Evolutionary conservation across 2,888 invertebrate species (phyloP).

Genomic region (Ditylenchus weischeri): DNA sequence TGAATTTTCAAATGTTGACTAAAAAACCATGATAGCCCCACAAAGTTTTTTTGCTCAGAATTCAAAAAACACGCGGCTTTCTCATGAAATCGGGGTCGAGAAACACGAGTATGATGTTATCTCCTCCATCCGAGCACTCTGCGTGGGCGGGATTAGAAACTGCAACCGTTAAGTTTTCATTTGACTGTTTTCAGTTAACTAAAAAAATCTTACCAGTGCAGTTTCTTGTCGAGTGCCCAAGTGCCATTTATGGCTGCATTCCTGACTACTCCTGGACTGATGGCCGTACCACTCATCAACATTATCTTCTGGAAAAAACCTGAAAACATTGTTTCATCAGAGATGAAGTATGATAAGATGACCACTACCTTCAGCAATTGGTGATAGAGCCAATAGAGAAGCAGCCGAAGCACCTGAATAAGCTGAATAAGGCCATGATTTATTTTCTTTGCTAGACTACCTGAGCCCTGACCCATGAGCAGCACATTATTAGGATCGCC

Average conservation of each 20-base stretch:
- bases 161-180: conserved; percentile 2
- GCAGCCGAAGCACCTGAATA: conserved; percentile 52
- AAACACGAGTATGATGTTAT: no score
- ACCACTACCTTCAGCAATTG: conserved; percentile 48
- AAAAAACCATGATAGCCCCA: no score
- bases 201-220: conserved; percentile 20
- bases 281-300: conserved; percentile 57
- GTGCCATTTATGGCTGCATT: conserved; percentile 58
- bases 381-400: conserved; percentile 55
- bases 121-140: no score
- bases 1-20: no score
- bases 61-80: no score
- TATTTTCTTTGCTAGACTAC: no score
- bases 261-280: conserved; percentile 56
- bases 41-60: no score
- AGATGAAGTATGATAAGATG: neutral
- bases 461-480: conserved; percentile 56
- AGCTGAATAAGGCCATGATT: no score
- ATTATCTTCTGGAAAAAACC: conserved; percentile 56
- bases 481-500: conserved; percentile 54
- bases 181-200: no score
- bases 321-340: conserved; percentile 20
- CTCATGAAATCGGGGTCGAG: no score
- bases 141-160: no score
- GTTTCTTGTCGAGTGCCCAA: conserved; percentile 49